These are phyloP conservation scores for Toxostoma redivivum DNA, from an alignment of 2,113 vertebrate genomes.

Conservation along the genomic window DNA sequence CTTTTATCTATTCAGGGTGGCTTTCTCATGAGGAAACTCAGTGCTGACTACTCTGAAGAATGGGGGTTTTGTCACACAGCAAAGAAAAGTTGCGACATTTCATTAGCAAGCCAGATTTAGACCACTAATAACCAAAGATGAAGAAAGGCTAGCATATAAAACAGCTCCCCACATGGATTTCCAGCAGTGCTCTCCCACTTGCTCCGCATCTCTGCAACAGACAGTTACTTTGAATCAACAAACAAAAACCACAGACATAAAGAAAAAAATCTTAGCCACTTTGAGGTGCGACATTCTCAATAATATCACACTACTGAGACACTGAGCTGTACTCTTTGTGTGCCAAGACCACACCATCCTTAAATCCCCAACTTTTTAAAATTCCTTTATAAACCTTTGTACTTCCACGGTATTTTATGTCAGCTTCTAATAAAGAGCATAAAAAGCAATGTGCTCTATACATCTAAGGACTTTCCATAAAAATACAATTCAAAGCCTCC, in stretches of 20 bases:
- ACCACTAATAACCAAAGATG: not conserved
- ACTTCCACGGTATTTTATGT: not conserved
- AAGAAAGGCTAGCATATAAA: not conserved
- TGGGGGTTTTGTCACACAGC: not conserved
- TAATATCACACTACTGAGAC: not conserved
- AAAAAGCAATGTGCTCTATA: not conserved
- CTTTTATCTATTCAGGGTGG: not conserved
- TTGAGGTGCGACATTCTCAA: not conserved
- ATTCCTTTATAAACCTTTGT: not conserved
- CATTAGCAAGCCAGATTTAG: not conserved
- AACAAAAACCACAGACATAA: not conserved
- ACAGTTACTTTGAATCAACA: not conserved
- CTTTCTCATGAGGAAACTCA: not conserved
- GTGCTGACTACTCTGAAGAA: not conserved
- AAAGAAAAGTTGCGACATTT: not conserved
- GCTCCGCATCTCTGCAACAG: not conserved
- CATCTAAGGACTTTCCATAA: not conserved
- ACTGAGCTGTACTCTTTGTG: not conserved
- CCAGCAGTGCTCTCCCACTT: not conserved
- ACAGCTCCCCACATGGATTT: not conserved
- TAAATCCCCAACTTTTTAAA: not conserved
- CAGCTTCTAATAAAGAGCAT: not conserved
- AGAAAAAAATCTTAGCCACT: not conserved
- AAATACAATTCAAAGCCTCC: not conserved
- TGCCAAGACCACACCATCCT: not conserved